Base-by-base conservation (phyloP, 1,140 invertebrate species). In the Zaprionus ornatus region DNA sequence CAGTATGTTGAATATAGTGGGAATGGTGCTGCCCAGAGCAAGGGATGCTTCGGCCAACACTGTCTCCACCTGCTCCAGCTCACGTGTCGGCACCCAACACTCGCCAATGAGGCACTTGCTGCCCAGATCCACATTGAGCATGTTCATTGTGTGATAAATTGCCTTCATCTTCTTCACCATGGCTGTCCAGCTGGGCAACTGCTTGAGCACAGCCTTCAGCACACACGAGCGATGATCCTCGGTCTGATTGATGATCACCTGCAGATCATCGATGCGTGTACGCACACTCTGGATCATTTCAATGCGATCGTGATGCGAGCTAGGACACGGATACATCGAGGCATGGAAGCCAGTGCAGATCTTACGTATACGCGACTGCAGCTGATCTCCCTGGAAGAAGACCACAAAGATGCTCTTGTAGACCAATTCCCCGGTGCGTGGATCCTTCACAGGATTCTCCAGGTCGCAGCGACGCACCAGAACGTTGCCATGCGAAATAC, bases 371-470 rank as follows among this genome's bases (percentile, higher is more conserved):
- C 98, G 95, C 3, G 95, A 95, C 93, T 99, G 99, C 55, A 99
- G 93, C 91, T 99, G 98, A 91, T 99, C 99, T 55, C 99, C 99
- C 98, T 99, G 99, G 95, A 99, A 99, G 94, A 99, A 99, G 54
- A 90, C 90, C 54, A 99, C 98, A 93, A 99, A 99, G 0, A 99
- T 98, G 10, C 96, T 97, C 93, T 99, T 99, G 94, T 96, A 96
- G 7, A 99, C 97, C 92, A 97, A 94, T 86, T 98, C 97, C 7
- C 98, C 98, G 96, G 98, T 93, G 74, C 63, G 63, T 3, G 88
- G 91, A 93, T 99, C 98, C 93, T 98, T 98, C 2, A 99, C 91
- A 0, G 97, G 95, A 37, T 95, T 94, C 23, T 97, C 96, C 40
- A 98, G 95, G 77, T 97, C 97, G 13, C 97, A 95, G 83, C 97